These are phyloP conservation scores for Isichthys henryi DNA, from an alignment of 2,113 vertebrate species.

Conservation along the genomic window DNA sequence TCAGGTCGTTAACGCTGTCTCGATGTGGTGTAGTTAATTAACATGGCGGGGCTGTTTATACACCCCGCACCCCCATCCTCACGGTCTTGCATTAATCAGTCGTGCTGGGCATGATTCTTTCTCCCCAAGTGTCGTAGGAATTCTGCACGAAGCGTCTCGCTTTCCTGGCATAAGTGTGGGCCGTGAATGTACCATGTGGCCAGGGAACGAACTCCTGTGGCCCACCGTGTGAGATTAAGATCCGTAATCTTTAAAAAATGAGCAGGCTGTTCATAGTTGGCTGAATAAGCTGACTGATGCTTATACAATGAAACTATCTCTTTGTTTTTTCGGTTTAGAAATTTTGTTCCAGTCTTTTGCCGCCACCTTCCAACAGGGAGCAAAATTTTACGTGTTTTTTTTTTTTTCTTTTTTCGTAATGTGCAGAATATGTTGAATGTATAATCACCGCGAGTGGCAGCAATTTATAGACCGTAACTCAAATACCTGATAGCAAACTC, in stretches of 20 bases:
- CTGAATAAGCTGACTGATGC: neutral
- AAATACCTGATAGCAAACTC: neutral
- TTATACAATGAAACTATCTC: neutral
- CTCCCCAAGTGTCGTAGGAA: neutral
- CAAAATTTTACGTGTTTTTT: neutral
- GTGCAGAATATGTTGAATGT: neutral
- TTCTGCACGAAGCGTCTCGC: neutral
- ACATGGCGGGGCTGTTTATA: conserved; percentile 3
- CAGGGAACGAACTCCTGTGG: neutral
- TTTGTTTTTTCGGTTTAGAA: neutral
- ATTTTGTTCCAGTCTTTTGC: neutral
- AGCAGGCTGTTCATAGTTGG: neutral
- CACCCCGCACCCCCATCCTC: neutral
- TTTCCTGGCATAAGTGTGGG: neutral
- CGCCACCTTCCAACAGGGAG: neutral
- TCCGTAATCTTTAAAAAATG: neutral
- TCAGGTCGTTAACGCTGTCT: conserved; percentile 10
- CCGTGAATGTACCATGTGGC: neutral
- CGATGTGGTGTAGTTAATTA: neutral
- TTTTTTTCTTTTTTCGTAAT: neutral
- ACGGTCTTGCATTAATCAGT: neutral
- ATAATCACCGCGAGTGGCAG: neutral
- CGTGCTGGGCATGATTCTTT: no score
- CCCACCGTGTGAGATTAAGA: neutral
- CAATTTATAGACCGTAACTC: neutral